phyloP scores from a whole-genome alignment of 1,140 invertebrate species.

The Drosophila sulfurigaster region DNA sequence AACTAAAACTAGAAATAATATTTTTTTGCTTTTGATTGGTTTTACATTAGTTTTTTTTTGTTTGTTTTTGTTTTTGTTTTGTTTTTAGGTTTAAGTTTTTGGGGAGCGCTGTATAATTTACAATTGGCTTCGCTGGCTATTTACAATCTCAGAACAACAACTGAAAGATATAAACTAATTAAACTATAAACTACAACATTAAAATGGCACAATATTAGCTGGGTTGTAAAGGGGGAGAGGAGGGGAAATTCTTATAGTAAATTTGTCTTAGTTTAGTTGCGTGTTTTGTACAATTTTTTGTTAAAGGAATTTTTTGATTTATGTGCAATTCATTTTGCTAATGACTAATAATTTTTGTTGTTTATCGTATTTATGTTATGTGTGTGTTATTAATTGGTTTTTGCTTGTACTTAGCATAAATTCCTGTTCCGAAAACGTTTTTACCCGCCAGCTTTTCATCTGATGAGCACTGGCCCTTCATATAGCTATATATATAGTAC shows the following conservation, averaged over 20 bases:
- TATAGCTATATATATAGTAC: constrained; percentile 14
- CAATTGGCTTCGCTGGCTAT: constrained; percentile 64
- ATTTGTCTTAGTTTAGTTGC: constrained; percentile 34
- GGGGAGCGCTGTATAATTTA: constrained; percentile 67
- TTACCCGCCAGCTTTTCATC: constrained; percentile 55
- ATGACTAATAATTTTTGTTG: constrained; percentile 30
- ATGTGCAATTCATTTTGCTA: constrained; percentile 59
- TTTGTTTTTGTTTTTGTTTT: constrained; percentile 4
- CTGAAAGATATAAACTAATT: constrained; percentile 18
- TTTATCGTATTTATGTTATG: background rate
- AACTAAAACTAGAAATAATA: constrained; percentile 51
- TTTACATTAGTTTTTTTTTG: constrained; percentile 20
- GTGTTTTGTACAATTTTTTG: constrained; percentile 65
- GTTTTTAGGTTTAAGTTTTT: constrained; percentile 24
- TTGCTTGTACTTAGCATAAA: constrained; percentile 78
- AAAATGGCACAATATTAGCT: constrained; percentile 70
- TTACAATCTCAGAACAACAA: constrained; percentile 65
- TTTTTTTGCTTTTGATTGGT: constrained; percentile 33
- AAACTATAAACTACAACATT: constrained; percentile 37
- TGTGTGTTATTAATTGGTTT: constrained; percentile 21
- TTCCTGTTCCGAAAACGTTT: constrained; percentile 68
- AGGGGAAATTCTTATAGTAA: constrained; percentile 18
- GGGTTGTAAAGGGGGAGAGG: constrained; percentile 33
- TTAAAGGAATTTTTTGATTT: constrained; percentile 46
- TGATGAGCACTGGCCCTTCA: constrained; percentile 53